Evolutionary conservation across 2,113 vertebrate species (phyloP).

Genomic region (Ceyx margarethae): DNA sequence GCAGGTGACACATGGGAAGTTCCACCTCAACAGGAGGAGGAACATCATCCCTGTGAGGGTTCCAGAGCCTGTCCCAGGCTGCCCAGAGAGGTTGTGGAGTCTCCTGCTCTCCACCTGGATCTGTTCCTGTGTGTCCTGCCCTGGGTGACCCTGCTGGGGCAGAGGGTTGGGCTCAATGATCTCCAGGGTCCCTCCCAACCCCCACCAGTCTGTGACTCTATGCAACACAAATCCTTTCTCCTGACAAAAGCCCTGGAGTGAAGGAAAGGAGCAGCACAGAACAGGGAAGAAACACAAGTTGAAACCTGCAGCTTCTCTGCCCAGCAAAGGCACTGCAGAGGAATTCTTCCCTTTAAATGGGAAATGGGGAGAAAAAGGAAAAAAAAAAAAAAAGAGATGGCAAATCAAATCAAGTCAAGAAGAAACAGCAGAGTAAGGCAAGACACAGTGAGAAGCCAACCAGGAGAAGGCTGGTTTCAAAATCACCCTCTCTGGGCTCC

Average conservation of each 20-base stretch:
- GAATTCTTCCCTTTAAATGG: background rate
- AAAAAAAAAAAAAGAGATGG: background rate
- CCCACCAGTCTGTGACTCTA: too few species aligned
- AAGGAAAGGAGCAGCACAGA: background rate
- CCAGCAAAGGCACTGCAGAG: background rate
- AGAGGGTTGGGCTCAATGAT: too few species aligned
- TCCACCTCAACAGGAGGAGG: too few species aligned
- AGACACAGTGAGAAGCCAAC: background rate
- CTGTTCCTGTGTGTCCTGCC: too few species aligned
- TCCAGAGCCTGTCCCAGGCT: too few species aligned
- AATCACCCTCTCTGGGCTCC: background rate
- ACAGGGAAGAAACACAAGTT: fast-evolving
- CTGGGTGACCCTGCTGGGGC: too few species aligned
- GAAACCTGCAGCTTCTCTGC: background rate
- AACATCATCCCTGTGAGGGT: too few species aligned
- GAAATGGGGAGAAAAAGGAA: background rate
- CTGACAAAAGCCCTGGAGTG: background rate
- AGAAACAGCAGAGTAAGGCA: background rate
- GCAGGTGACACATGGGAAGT: too few species aligned
- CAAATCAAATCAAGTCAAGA: background rate
- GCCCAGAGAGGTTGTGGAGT: too few species aligned
- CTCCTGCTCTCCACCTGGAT: too few species aligned
- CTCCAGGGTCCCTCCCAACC: too few species aligned
- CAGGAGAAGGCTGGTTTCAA: background rate
- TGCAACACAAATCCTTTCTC: background rate